These are phyloP conservation scores for Meteorus cinctellus DNA, from an alignment of 2,888 invertebrate species.

Conservation along the genomic window DNA sequence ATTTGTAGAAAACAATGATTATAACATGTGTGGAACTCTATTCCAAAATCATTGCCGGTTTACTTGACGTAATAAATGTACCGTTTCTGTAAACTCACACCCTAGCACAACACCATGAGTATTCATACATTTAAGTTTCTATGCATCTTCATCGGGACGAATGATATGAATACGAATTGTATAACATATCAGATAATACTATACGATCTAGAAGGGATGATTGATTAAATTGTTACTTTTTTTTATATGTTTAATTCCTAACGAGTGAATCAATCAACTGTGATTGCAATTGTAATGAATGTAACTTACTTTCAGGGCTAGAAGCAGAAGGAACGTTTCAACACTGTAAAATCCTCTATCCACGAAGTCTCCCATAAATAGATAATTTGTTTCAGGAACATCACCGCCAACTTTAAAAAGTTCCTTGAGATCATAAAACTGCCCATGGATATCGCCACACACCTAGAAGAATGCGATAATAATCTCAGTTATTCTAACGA, in stretches of 20 bases:
- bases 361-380: conserved; percentile 99
- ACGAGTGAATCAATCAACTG: not conserved
- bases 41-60: no score
- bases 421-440: conserved; percentile 98
- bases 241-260: not conserved
- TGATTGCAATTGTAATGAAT: not conserved
- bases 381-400: conserved; percentile 98
- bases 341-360: conserved; percentile 99
- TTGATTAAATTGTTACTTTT: no score
- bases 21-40: no score
- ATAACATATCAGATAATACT: no score
- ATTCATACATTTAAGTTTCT: no score
- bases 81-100: no score
- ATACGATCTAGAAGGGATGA: no score
- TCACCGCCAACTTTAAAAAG: conserved; percentile 98
- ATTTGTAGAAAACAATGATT: no score
- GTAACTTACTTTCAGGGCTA: conserved; percentile 92
- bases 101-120: no score
- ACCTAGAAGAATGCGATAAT: conserved; percentile 78
- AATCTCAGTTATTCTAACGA: conserved; percentile 15
- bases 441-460: conserved; percentile 99
- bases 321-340: conserved; percentile 95
- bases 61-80: no score
- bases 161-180: no score
- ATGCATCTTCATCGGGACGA: no score